phyloP scores from a whole-genome alignment of 2,113 vertebrate genomes.

The Trematocara macrostoma region DNA sequence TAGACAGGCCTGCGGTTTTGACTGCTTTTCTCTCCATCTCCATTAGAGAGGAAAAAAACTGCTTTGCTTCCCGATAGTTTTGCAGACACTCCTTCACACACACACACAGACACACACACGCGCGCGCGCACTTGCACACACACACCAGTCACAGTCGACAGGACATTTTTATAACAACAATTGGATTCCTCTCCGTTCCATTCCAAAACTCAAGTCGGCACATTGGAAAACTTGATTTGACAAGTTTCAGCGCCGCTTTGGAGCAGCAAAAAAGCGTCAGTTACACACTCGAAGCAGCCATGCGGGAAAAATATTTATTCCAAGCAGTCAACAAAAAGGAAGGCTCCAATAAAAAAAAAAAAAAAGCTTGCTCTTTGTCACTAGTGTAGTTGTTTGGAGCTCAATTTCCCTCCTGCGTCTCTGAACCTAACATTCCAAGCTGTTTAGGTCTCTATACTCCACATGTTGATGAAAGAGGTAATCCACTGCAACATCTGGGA shows the following conservation, averaged over 20 bases:
- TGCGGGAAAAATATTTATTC: constrained; percentile 35
- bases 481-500: neutral
- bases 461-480: neutral
- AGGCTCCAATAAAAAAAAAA: constrained; percentile 5
- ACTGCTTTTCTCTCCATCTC: constrained; percentile 43
- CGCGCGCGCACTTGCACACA: neutral
- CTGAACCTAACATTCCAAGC: neutral
- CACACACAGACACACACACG: neutral
- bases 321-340: constrained; percentile 28
- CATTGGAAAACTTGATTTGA: constrained; percentile 43
- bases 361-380: constrained; percentile 9
- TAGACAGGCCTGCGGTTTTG: constrained; percentile 14
- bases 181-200: constrained; percentile 50
- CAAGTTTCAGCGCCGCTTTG: constrained; percentile 40
- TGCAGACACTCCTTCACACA: neutral
- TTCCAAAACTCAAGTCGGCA: constrained; percentile 49
- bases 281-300: constrained; percentile 21
- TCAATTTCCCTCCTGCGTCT: neutral
- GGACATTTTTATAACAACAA: constrained; percentile 56
- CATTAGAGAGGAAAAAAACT: constrained; percentile 13
- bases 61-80: constrained; percentile 18
- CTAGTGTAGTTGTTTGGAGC: constrained; percentile 6
- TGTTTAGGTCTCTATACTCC: neutral
- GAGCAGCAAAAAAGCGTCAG: constrained; percentile 2
- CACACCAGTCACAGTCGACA: constrained; percentile 44